phyloP scores from a whole-genome alignment of 2,797 vertebrate species.

The Peromyscus attwateri region DNA sequence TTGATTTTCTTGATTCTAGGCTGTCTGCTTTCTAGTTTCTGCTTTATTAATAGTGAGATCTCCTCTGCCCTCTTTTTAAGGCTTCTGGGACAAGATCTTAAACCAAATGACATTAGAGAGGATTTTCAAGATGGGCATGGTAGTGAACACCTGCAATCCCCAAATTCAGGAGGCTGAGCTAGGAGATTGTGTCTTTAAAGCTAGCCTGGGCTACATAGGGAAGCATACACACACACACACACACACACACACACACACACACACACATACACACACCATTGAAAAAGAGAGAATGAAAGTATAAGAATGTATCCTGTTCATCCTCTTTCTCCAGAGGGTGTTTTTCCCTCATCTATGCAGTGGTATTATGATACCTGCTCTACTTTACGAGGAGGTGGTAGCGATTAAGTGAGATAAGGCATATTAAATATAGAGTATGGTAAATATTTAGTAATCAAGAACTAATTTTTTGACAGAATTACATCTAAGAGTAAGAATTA shows the following conservation, averaged over 20 bases:
- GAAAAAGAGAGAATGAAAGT: background rate
- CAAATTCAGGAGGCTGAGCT: background rate
- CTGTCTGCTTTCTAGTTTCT: background rate
- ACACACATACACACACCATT: background rate
- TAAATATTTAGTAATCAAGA: background rate
- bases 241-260: too few species aligned
- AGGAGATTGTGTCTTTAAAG: background rate
- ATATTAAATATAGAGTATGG: background rate
- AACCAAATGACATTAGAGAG: background rate
- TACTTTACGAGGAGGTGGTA: too few species aligned
- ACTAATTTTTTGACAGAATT: background rate
- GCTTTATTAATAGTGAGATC: background rate
- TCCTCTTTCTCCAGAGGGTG: background rate
- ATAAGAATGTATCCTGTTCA: background rate
- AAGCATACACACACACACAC: background rate
- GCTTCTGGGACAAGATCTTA: background rate
- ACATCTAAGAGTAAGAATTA: background rate
- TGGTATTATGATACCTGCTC: background rate
- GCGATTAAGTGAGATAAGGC: background rate
- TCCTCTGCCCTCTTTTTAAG: background rate
- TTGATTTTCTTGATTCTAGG: background rate
- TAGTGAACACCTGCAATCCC: background rate
- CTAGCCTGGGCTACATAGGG: background rate
- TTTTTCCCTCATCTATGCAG: background rate
- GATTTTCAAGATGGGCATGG: background rate